Evolutionary conservation across 2,113 vertebrate species (phyloP), one percentile per base, ranked within the genome.

Genomic region (Scomber japonicus): DNA sequence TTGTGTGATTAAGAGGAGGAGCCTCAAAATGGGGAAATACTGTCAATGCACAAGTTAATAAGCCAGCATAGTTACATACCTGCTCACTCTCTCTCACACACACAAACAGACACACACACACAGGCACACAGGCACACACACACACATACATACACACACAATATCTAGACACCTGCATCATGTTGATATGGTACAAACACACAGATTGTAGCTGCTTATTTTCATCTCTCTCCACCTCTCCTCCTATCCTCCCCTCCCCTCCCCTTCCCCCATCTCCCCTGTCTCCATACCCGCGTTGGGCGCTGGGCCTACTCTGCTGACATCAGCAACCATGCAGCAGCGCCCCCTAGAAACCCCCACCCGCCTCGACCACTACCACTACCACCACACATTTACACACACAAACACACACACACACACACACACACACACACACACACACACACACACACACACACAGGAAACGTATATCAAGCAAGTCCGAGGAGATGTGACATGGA

Each of bases 271-370:
- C 68, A 24, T 54, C 53, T 76, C 65, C 67, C 50, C 19, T 73
- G 35, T 53, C 75, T 87, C 74, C 66, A 48, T 79, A 57, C 70
- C 66, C 16, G 63, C 57, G 56, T 77, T 21, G 87, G 71, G 83
- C 70, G 59, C 82, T 79, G 77, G 87, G 82, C 87, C 83, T 84
- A 74, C 60, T 85, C 86, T 83, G 94, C 95, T 96, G 94, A 95
- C 94, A 95, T 95, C 94, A 95, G 94, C 95, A 95, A 86, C 88
- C 90, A 40, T 40, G 6, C 35, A 91, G 81, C 75, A 71, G 89
- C 91, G 65, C 89, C 88, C 80, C 84, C 86, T 81, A 89, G 75
- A 81, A 77, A 31, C 86, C 86, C 73, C 83, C 67, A 61, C 44
- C 56, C 62, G 66, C 69, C 13, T 55, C 62, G 40, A 35, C 31